These are phyloP conservation scores for Isurus oxyrinchus DNA, from an alignment of 2,113 vertebrate species.

Conservation along the genomic window DNA sequence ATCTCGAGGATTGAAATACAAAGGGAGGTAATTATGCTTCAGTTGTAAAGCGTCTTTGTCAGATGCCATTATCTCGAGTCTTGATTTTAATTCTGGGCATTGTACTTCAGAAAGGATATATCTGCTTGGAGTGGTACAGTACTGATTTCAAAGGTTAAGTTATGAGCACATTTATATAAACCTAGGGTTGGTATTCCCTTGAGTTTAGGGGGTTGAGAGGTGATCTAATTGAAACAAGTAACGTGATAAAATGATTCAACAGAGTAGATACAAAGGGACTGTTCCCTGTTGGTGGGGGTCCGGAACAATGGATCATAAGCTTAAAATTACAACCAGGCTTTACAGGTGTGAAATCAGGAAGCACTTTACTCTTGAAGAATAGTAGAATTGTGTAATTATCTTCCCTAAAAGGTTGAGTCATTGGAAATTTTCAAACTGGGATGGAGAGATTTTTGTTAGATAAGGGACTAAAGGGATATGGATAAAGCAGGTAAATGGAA, in stretches of 20 bases:
- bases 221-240: background rate
- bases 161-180: background rate
- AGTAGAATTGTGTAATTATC: no score
- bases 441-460: no score
- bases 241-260: background rate
- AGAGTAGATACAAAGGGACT: background rate
- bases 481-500: no score
- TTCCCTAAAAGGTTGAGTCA: no score
- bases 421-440: no score
- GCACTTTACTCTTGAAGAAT: no score
- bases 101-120: background rate
- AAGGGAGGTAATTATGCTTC: background rate
- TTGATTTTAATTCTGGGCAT: background rate
- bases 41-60: background rate
- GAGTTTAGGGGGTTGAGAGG: background rate
- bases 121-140: background rate
- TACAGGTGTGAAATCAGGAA: no score
- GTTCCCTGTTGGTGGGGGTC: background rate
- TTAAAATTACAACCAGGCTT: background rate
- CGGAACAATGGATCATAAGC: background rate
- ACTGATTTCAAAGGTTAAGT: background rate
- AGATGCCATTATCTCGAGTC: background rate
- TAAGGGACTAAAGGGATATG: no score
- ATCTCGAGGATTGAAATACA: background rate
- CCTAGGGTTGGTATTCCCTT: background rate